These are phyloP conservation scores for Neotragus pygmaeus DNA, from an alignment of 2,113 vertebrate genomes.

Conservation along the genomic window DNA sequence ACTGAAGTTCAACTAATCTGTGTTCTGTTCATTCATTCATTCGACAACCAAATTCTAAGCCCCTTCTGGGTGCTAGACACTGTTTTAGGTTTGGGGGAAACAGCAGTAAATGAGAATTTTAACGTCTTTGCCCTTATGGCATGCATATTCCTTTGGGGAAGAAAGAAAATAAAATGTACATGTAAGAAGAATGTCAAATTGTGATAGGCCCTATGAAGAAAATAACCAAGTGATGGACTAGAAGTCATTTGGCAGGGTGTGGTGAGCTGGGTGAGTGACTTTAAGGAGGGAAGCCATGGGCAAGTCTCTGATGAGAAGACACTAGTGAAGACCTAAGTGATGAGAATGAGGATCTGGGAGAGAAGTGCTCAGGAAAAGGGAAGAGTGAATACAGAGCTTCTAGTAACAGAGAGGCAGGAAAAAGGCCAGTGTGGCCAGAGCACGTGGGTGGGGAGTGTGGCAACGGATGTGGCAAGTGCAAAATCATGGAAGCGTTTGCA, in stretches of 20 bases:
- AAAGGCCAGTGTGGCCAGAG: no score
- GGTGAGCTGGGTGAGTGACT: neutral
- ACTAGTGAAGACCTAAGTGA: neutral
- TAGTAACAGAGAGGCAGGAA: neutral
- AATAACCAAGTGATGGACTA: neutral
- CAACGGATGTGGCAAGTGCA: no score
- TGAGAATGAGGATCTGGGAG: neutral
- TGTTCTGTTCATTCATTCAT: neutral
- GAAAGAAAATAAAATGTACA: neutral
- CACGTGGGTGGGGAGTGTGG: fast-evolving
- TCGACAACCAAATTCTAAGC: neutral
- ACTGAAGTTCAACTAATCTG: neutral
- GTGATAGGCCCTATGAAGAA: neutral
- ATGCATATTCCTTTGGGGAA: neutral
- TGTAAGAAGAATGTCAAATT: neutral
- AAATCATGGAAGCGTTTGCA: neutral
- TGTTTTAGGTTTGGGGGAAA: neutral
- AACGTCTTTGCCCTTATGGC: neutral
- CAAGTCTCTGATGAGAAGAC: neutral
- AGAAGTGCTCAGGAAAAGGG: neutral
- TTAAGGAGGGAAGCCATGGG: neutral
- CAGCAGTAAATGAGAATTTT: neutral
- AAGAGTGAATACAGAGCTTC: neutral
- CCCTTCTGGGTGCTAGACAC: no score
- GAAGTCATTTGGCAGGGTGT: neutral